phyloP scores from a whole-genome alignment of 2,797 vertebrate species.

The Poliocrania exsul region DNA sequence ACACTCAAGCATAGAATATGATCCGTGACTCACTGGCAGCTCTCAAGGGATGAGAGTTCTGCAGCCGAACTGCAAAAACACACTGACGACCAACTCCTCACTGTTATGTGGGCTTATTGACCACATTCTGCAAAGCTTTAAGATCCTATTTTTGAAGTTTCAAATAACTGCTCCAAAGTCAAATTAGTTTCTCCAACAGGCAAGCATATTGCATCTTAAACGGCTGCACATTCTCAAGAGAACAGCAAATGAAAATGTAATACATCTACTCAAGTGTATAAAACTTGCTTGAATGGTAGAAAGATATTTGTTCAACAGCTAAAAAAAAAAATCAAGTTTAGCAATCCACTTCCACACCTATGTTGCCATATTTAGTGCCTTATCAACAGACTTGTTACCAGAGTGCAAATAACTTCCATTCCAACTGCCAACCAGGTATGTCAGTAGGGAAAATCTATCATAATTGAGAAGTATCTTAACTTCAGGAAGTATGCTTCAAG shows the following conservation, averaged over 20 bases:
- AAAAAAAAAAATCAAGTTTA: background rate
- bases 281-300: background rate
- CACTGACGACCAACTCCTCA: background rate
- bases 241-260: background rate
- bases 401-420: background rate
- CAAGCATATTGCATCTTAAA: background rate
- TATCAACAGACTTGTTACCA: background rate
- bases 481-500: background rate
- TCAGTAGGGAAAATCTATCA: background rate
- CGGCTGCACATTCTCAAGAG: background rate
- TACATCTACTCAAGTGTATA: background rate
- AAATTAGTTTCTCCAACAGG: background rate
- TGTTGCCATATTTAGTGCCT: background rate
- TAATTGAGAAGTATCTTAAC: background rate
- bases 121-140: background rate
- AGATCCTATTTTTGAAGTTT: background rate
- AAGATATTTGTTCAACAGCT: background rate
- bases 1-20: background rate
- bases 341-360: background rate
- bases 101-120: background rate
- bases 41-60: background rate
- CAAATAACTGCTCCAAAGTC: background rate
- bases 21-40: rapidly evolving
- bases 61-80: background rate
- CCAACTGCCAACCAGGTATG: background rate